Evolutionary conservation across 2,888 invertebrate species (phyloP).

Genomic region (Patella ulyssiponensis): DNA sequence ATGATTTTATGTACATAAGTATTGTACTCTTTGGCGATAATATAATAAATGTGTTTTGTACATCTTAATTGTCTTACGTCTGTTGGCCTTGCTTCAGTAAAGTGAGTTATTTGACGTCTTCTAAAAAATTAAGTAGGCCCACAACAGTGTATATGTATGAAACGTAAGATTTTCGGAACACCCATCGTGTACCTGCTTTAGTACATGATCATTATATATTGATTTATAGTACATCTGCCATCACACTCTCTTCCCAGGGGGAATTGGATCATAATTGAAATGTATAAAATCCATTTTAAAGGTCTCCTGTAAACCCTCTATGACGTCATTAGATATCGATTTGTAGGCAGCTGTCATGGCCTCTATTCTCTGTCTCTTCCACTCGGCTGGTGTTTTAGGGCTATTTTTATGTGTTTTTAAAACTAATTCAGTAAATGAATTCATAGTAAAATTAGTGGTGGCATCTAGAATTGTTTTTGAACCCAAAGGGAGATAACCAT

Average conservation of each 20-base stretch:
- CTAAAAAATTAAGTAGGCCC: too few species aligned
- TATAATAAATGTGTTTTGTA: too few species aligned
- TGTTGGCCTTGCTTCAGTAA: too few species aligned
- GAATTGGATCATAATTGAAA: neutral
- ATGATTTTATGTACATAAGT: too few species aligned
- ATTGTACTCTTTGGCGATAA: too few species aligned
- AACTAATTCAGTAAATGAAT: neutral
- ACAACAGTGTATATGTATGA: too few species aligned
- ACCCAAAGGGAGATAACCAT: conserved; percentile 46
- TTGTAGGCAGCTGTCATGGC: neutral
- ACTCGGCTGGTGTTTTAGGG: neutral
- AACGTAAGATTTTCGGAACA: too few species aligned
- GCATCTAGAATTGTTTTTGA: neutral
- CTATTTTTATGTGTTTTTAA: neutral
- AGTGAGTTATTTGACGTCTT: too few species aligned
- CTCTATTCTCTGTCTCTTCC: neutral
- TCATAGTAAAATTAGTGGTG: neutral
- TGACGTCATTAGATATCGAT: neutral
- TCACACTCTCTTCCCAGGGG: neutral
- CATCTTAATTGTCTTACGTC: too few species aligned
- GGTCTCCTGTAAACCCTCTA: neutral
- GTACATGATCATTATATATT: too few species aligned
- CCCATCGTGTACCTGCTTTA: too few species aligned
- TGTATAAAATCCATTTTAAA: conserved; percentile 1
- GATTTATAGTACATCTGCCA: too few species aligned